Base-by-base conservation (phyloP, 2,113 vertebrate species). In the Accipiter cooperii region DNA sequence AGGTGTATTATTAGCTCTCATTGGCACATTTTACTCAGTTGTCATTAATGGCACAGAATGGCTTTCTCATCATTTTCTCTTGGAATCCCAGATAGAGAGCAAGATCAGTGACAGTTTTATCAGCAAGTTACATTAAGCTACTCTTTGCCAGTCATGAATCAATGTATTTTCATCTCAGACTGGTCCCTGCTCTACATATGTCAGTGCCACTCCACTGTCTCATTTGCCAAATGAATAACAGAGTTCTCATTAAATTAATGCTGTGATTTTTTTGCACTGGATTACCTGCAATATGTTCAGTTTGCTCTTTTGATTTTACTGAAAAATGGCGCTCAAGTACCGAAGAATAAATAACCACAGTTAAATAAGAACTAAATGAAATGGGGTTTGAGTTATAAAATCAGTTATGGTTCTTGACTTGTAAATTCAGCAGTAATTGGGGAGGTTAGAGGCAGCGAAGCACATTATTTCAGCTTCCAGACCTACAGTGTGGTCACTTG, bases 1-100 rank as follows among this genome's bases (percentile, higher is more conserved):
- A 95, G 93, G 90, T 97, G 40, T 96, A 93, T 97, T 94, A 96
- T 97, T 97, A 96, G 80, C 87, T 70, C 84, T 96, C 76, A 73
- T 38, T 93, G 92, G 91, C 87, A 96, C 89, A 86, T 97, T 96
- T 96, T 89, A 93, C 87, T 94, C 80, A 46, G 81, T 84, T 94
- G 92, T 96, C 87, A 91, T 96, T 97, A 94, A 95, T 87, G 94
- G 80, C 57, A 49, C n/a, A 51, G 71, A 93, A 91, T 91, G 91
- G 33, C 69, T 93, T 90, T 92, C 87, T 80, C 46, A 93, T 97
- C 34, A 71, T 91, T 95, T 92, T 93, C 82, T 86, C 87, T 76
- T 80, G 71, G 93, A 94, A 96, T 95, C 65, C 55, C 73, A 92
- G 74, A 75, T 19, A 93, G 69, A 65, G 76, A 92, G 87, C 77